A percentile compares a stretch with the other conserved stretches of the same genome.
Evolutionary conservation across 2,113 vertebrate species (phyloP).

Genomic region (Tachysurus vachellii): DNA sequence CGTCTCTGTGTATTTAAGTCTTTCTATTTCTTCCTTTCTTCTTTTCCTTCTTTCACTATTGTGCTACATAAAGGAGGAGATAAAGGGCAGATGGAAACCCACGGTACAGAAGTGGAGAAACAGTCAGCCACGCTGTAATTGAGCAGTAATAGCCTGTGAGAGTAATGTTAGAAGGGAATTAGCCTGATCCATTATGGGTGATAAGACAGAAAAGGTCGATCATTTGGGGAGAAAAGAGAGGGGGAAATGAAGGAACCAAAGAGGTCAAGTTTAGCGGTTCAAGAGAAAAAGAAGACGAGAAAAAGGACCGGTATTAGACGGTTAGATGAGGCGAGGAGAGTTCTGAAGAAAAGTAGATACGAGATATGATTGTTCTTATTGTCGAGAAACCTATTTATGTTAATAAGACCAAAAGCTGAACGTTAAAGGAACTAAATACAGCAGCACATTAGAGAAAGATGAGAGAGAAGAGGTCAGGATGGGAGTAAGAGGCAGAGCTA

Average conservation of each 20-base stretch:
- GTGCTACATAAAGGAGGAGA: conserved; percentile 1
- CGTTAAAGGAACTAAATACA: not conserved
- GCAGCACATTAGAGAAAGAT: not conserved
- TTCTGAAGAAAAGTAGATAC: not conserved
- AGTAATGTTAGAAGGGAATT: conserved; percentile 44
- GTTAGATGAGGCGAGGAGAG: conserved; percentile 10
- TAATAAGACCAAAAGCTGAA: not conserved
- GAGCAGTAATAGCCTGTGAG: conserved; percentile 43
- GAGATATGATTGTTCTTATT: conserved; percentile 19
- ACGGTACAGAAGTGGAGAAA: conserved; percentile 25
- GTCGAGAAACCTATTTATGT: conserved; percentile 2
- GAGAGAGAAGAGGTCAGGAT: conserved; percentile 5
- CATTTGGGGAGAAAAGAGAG: conserved; percentile 9
- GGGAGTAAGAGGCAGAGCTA: conserved; percentile 2
- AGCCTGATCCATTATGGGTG: conserved; percentile 39
- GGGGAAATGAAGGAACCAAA: conserved; percentile 22
- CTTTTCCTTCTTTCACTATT: conserved; percentile 15
- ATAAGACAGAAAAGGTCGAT: conserved; percentile 45
- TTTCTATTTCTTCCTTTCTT: conserved; percentile 17
- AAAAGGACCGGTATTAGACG: conserved; percentile 16
- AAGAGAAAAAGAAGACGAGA: not conserved
- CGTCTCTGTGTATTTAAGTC: not conserved
- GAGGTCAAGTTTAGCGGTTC: conserved; percentile 21
- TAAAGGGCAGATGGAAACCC: conserved; percentile 36
- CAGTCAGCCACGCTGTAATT: conserved; percentile 34